Conservation (phyloP, 2,113 vertebrate genomes). For the Cavia aperea region DNA sequence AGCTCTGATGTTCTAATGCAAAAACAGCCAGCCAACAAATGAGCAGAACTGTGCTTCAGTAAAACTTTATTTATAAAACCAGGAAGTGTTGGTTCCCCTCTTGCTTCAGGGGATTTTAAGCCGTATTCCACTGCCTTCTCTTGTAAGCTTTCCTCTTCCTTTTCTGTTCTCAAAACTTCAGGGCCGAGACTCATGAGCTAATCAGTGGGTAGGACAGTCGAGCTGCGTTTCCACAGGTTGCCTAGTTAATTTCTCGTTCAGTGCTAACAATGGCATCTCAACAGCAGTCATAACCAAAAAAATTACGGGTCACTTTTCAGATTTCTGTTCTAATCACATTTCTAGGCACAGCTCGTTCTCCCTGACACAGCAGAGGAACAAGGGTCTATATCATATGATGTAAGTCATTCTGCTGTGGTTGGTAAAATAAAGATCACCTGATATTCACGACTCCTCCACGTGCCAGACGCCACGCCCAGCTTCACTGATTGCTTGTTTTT, state of each 20-base stretch:
- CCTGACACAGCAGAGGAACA: neutral
- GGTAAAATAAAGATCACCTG: neutral
- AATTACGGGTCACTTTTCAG: neutral
- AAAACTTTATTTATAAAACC: constrained; percentile 21
- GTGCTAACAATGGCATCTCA: neutral
- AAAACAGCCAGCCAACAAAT: neutral
- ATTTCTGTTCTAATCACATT: neutral
- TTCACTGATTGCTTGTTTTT: neutral
- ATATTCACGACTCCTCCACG: neutral
- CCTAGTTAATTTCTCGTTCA: neutral
- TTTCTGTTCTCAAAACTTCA: neutral
- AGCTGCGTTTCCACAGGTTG: neutral
- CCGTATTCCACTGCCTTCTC: neutral
- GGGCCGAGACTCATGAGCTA: neutral
- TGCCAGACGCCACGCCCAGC: neutral
- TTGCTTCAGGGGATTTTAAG: neutral
- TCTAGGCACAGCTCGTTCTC: neutral
- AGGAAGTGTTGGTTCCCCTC: neutral
- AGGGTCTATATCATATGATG: neutral
- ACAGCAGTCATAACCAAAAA: neutral
- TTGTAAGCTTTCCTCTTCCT: neutral
- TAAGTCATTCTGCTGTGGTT: neutral
- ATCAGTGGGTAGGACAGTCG: neutral
- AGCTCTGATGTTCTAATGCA: no score
- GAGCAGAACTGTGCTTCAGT: neutral